Conservation (phyloP, 2,888 invertebrate genomes). For the Lacanobia oleracea region DNA sequence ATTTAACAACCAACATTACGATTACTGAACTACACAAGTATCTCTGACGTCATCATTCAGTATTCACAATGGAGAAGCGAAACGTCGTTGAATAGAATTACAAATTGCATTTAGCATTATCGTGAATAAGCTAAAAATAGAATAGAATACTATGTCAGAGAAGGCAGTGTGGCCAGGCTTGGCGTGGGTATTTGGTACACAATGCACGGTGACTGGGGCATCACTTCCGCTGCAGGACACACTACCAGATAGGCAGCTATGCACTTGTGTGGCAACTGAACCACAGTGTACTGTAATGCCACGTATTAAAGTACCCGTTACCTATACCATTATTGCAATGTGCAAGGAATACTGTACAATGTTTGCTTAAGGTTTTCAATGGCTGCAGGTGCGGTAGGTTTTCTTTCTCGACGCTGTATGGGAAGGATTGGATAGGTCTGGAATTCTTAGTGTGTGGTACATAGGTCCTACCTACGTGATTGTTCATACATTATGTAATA, state of each 20-base stretch:
- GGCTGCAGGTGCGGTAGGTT: background rate
- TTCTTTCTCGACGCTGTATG: slow-evolving; percentile 3
- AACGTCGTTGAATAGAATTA: slow-evolving; percentile 61
- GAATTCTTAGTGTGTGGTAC: slow-evolving; percentile 12
- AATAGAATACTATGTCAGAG: slow-evolving; percentile 67
- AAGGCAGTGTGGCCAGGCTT: slow-evolving; percentile 47
- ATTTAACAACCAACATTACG: slow-evolving; percentile 53
- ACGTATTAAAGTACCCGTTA: slow-evolving; percentile 37
- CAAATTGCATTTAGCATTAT: slow-evolving; percentile 65
- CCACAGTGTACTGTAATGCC: slow-evolving; percentile 20
- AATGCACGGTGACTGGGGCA: slow-evolving; percentile 83
- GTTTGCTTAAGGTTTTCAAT: background rate
- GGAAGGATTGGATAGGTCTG: slow-evolving; percentile 4
- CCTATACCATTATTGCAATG: slow-evolving; percentile 24
- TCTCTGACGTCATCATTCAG: slow-evolving; percentile 59
- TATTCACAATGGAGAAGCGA: slow-evolving; percentile 51
- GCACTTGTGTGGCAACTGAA: slow-evolving; percentile 43
- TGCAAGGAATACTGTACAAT: slow-evolving; percentile 27
- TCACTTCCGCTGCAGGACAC: slow-evolving; percentile 79
- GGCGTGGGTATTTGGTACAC: slow-evolving; percentile 72
- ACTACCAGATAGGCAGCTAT: slow-evolving; percentile 44
- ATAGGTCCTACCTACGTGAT: slow-evolving; percentile 13
- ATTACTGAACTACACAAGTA: slow-evolving; percentile 44
- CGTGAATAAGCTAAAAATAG: slow-evolving; percentile 71
- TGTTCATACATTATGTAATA: slow-evolving; percentile 45